phyloP scores from a whole-genome alignment of 2,888 invertebrate species.

The Leucophora obtusa region DNA sequence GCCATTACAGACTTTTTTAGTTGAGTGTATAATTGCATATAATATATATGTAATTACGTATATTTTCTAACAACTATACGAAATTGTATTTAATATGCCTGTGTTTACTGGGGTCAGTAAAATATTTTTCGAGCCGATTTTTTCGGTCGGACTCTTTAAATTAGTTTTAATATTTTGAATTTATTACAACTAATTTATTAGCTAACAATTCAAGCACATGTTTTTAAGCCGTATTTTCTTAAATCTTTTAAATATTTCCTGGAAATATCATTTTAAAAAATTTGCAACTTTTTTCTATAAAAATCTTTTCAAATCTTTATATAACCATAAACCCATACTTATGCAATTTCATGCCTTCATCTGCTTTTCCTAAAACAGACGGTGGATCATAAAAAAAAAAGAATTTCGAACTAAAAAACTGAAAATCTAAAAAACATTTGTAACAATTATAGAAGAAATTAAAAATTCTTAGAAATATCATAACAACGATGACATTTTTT shows the following conservation, averaged over 20 bases:
- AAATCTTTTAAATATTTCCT: constrained; percentile 7
- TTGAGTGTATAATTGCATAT: too few species aligned
- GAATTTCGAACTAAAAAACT: constrained; percentile 60
- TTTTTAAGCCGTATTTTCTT: background rate
- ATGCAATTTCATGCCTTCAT: constrained; percentile 5
- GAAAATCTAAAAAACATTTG: constrained; percentile 58
- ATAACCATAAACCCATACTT: constrained; percentile 22
- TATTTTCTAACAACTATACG: too few species aligned
- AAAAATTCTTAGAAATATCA: constrained; percentile 65
- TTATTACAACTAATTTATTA: too few species aligned
- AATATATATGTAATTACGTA: too few species aligned
- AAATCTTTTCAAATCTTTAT: background rate
- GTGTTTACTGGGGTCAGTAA: too few species aligned
- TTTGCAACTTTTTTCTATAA: constrained; percentile 12
- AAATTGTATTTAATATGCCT: too few species aligned
- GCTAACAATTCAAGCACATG: background rate
- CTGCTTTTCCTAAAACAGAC: background rate
- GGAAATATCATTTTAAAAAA: background rate
- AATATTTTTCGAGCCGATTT: too few species aligned
- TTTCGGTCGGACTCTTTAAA: too few species aligned
- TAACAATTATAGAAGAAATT: constrained; percentile 33
- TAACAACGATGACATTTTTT: constrained; percentile 13
- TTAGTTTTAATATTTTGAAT: too few species aligned
- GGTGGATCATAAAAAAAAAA: constrained; percentile 31
- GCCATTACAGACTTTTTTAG: too few species aligned